These are phyloP conservation scores for Perdita meconis DNA, from an alignment of 2,888 invertebrate species.

Conservation along the genomic window DNA sequence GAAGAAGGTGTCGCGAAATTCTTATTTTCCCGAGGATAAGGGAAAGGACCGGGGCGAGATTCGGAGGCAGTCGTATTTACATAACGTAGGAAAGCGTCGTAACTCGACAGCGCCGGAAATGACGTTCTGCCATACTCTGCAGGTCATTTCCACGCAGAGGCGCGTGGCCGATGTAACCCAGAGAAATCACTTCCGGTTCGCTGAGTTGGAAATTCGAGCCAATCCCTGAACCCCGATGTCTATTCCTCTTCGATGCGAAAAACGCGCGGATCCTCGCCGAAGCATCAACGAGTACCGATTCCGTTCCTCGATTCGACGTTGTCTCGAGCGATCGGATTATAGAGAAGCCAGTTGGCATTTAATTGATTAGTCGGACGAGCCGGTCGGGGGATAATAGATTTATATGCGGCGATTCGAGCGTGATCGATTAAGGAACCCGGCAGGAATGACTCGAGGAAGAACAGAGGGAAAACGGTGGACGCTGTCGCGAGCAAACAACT, in stretches of 20 bases:
- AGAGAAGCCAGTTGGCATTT: constrained; percentile 7
- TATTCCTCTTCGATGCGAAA: constrained; percentile 41
- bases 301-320: constrained; percentile 42
- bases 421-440: constrained; percentile 1
- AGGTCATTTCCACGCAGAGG: constrained; percentile 74
- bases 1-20: constrained; percentile 25
- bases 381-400: constrained; percentile 21
- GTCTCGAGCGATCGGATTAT: constrained; percentile 44
- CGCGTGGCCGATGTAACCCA: constrained; percentile 68
- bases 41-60: constrained; percentile 9
- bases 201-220: constrained; percentile 76
- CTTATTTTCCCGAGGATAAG: constrained; percentile 17
- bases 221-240: constrained; percentile 65
- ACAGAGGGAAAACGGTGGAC: neutral
- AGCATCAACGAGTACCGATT: constrained; percentile 47
- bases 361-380: constrained; percentile 6
- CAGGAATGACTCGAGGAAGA: neutral
- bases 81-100: constrained; percentile 64
- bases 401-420: constrained; percentile 20
- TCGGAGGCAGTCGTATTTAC: constrained; percentile 57
- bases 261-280: constrained; percentile 44
- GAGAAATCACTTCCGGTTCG: constrained; percentile 77
- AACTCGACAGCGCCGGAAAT: constrained; percentile 70
- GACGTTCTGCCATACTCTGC: constrained; percentile 71
- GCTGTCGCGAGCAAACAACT: constrained; percentile 14